Percentiles rank a stretch among this genome's conserved stretches.
These are phyloP conservation scores for Aurelia aurita complex sp. Pacific DNA, from an alignment of 30 jellyfish, hydroid and myxozoan genomes.

Conservation along the genomic window DNA sequence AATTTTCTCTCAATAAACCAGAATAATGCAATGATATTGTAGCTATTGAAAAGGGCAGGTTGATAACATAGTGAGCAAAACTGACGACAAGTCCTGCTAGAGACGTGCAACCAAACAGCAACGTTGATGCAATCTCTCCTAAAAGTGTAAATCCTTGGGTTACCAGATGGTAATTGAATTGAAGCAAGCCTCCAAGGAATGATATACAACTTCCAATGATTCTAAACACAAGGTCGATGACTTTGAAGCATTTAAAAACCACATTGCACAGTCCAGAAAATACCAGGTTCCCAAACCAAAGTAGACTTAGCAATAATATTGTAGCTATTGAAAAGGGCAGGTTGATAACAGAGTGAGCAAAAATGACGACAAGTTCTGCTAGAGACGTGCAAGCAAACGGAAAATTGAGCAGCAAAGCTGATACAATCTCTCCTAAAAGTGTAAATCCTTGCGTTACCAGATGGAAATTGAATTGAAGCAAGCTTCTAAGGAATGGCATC, in stretches of 20 bases:
- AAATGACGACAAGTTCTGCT: no score
- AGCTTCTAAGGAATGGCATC: constrained; percentile 8
- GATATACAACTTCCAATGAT: constrained; percentile 7
- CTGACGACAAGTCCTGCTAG: no score
- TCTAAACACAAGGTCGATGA: constrained; percentile 17
- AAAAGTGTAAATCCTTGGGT: constrained; percentile 9
- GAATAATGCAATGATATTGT: no score
- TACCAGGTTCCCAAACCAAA: background rate
- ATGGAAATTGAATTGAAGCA: constrained; percentile 26
- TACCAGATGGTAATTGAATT: constrained; percentile 26
- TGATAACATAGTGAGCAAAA: no score
- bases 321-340: no score
- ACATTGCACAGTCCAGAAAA: constrained; percentile 26
- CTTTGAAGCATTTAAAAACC: constrained; percentile 9
- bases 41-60: no score
- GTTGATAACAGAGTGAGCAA: no score
- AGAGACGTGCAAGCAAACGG: background rate
- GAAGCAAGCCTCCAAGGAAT: constrained; percentile 19
- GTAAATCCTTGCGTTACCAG: constrained; percentile 22
- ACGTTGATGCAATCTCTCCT: background rate
- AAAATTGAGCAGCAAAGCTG: background rate
- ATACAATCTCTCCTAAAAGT: background rate
- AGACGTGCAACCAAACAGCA: background rate
- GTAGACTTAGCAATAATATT: background rate
- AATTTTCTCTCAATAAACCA: no score